Conservation (phyloP, 2,113 vertebrate genomes). For the Tauraco erythrolophus region DNA sequence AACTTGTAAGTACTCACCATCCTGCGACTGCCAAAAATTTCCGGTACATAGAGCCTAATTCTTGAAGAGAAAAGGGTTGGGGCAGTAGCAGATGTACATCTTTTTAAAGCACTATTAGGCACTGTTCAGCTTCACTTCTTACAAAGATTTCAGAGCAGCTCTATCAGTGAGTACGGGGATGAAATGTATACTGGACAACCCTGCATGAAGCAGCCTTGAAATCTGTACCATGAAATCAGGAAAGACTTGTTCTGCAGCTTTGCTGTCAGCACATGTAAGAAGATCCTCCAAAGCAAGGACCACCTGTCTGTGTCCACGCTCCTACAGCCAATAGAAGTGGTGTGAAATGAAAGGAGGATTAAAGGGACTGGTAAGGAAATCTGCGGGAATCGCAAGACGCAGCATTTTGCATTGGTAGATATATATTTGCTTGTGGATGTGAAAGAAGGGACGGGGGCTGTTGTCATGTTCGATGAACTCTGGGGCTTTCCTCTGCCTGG, state of each 20-base stretch:
- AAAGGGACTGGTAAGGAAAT: background rate
- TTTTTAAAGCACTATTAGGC: background rate
- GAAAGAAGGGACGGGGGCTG: background rate
- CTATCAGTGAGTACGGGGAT: background rate
- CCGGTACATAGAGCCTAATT: background rate
- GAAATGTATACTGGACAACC: background rate
- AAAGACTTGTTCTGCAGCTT: background rate
- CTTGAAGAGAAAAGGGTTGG: background rate
- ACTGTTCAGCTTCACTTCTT: background rate
- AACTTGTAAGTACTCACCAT: background rate
- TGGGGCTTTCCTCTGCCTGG: background rate
- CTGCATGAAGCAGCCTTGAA: background rate
- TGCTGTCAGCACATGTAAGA: background rate
- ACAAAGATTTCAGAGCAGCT: background rate
- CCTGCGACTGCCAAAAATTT: background rate
- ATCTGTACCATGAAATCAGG: background rate
- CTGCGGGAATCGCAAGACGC: accelerated
- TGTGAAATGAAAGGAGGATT: background rate
- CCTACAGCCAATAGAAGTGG: background rate
- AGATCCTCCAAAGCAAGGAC: background rate
- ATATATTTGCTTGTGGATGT: background rate
- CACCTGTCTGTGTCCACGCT: background rate
- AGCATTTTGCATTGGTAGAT: background rate
- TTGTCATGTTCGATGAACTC: background rate
- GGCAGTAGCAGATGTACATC: background rate